A percentile compares a stretch with the other conserved stretches of the same genome.
Conservation (phyloP, 2,113 vertebrate species). For the Cervus canadensis region DNA sequence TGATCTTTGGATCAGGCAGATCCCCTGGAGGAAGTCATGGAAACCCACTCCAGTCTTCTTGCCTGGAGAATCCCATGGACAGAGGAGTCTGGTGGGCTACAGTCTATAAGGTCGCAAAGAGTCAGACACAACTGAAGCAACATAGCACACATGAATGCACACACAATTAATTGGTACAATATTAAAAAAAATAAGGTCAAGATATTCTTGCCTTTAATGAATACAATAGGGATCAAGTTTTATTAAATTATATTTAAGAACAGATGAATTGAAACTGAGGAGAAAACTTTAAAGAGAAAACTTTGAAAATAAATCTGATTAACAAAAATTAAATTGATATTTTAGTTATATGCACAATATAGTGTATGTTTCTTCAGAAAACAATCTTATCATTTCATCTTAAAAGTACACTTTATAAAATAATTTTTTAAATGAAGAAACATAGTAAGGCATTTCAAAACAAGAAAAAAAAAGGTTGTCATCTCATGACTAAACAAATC, state of each 20-base stretch:
- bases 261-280: neutral
- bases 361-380: neutral
- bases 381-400: neutral
- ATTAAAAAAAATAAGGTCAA: neutral
- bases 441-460: neutral
- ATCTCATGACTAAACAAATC: neutral
- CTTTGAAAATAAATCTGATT: neutral
- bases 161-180: neutral
- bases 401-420: neutral
- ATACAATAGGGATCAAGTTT: neutral
- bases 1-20: fast-evolving
- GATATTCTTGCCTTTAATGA: neutral
- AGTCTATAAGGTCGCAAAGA: neutral
- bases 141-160: neutral
- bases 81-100: neutral
- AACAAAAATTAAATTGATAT: neutral
- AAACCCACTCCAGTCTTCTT: neutral
- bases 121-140: fast-evolving
- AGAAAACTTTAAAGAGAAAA: neutral
- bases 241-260: neutral
- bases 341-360: neutral
- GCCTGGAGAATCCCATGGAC: neutral
- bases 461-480: neutral
- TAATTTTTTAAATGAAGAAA: neutral
- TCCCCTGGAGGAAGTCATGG: neutral